phyloP scores from a whole-genome alignment of 2,888 invertebrate genomes.

The Thymelicus lineola region DNA sequence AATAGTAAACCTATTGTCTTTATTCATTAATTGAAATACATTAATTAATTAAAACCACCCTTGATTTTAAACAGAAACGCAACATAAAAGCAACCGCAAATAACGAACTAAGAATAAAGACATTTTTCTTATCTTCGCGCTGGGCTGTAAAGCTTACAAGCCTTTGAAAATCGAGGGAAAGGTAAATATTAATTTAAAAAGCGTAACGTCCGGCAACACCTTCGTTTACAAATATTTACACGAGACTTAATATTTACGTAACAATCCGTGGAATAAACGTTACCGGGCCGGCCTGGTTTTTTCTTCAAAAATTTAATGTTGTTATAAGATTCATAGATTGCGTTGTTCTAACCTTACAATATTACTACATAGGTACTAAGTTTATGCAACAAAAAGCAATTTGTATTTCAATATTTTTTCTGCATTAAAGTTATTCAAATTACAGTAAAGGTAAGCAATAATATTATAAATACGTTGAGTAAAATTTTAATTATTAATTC shows the following conservation, averaged over 20 bases:
- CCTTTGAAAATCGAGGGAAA: slow-evolving; percentile 54
- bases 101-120: slow-evolving; percentile 11
- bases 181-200: slow-evolving; percentile 68
- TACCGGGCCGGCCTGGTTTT: slow-evolving; percentile 54
- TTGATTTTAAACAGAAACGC: not conserved
- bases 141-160: slow-evolving; percentile 27
- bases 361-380: too few species aligned
- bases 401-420: too few species aligned
- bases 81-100: slow-evolving; percentile 34
- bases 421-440: too few species aligned
- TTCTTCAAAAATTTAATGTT: slow-evolving; percentile 26
- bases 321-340: slow-evolving; percentile 1
- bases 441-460: too few species aligned
- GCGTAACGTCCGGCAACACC: slow-evolving; percentile 67
- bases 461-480: too few species aligned
- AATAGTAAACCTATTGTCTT: too few species aligned
- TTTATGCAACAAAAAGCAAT: too few species aligned
- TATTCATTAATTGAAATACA: not conserved
- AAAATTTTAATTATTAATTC: too few species aligned
- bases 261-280: slow-evolving; percentile 63
- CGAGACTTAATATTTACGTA: slow-evolving; percentile 66
- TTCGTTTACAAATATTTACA: slow-evolving; percentile 66
- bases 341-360: too few species aligned
- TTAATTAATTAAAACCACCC: not conserved
- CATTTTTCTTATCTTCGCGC: slow-evolving; percentile 16